A percentile compares a stretch with the other conserved stretches of the same genome.
Evolutionary conservation across 1,140 invertebrate genomes (phyloP).

Genomic region (Wasmannia auropunctata): DNA sequence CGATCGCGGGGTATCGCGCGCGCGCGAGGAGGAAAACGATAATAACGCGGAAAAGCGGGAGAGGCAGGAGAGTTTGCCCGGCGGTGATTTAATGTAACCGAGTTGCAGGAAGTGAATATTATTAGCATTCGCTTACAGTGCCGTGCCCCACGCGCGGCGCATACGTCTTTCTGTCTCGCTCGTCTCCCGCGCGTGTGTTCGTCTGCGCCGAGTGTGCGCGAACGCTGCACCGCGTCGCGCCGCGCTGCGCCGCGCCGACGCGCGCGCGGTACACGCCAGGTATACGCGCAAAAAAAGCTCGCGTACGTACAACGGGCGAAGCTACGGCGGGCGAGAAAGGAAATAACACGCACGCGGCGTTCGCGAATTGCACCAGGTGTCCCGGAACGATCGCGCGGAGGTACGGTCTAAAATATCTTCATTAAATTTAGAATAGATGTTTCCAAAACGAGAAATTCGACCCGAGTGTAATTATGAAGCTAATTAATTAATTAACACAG

Average conservation of each 20-base stretch:
- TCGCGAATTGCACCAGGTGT: conserved; percentile 26
- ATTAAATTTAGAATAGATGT: not conserved
- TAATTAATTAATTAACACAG: not conserved
- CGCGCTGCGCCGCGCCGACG: conserved; percentile 12
- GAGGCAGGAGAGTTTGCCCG: conserved; percentile 45
- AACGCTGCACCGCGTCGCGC: not conserved
- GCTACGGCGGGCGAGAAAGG: conserved; percentile 50
- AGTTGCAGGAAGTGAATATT: conserved; percentile 81
- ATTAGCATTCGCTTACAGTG: conserved; percentile 78
- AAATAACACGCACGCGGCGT: conserved; percentile 59
- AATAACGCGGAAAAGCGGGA: conserved; percentile 73
- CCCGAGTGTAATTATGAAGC: not conserved
- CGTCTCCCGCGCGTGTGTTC: conserved; percentile 18
- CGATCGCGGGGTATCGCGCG: conserved; percentile 23
- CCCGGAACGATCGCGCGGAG: not conserved
- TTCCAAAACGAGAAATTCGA: not conserved
- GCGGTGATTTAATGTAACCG: conserved; percentile 76
- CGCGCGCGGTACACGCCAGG: conserved; percentile 7
- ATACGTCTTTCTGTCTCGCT: conserved; percentile 53
- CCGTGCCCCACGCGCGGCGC: conserved; percentile 30
- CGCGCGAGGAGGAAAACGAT: conserved; percentile 63
- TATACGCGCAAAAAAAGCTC: conserved; percentile 38
- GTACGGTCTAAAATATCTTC: not conserved
- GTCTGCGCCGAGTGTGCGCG: not conserved
- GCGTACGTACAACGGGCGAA: conserved; percentile 39